Conservation (phyloP, 1,140 invertebrate species). For the Agrypnia vestita region DNA sequence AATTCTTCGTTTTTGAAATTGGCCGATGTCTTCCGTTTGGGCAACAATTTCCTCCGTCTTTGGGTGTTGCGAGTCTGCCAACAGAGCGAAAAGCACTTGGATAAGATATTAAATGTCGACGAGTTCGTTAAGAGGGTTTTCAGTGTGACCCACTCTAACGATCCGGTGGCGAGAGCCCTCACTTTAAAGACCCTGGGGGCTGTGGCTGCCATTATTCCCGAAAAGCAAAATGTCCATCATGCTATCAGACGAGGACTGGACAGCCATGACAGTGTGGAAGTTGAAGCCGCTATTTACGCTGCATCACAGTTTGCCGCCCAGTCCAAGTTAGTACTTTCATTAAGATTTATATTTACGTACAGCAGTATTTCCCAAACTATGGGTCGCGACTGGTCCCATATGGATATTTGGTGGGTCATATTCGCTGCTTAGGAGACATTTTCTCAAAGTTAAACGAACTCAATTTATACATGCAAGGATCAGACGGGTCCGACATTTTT, state of each 20-base stretch:
- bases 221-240: constrained; percentile 96
- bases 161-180: constrained; percentile 93
- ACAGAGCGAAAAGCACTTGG: constrained; percentile 95
- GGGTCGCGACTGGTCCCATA: too few relatives aligned
- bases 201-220: constrained; percentile 93
- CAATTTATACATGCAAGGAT: too few relatives aligned
- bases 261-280: constrained; percentile 95
- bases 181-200: constrained; percentile 93
- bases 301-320: constrained; percentile 93
- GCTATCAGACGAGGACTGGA: constrained; percentile 93
- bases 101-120: constrained; percentile 97
- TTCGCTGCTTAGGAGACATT: too few relatives aligned
- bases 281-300: constrained; percentile 96
- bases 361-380: too few relatives aligned
- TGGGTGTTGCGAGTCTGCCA: constrained; percentile 96
- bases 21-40: constrained; percentile 94
- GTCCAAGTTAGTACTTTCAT: constrained; percentile 80
- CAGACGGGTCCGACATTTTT: too few relatives aligned
- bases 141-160: constrained; percentile 96
- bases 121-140: constrained; percentile 96
- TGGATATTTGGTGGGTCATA: too few relatives aligned
- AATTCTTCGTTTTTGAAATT: constrained; percentile 97
- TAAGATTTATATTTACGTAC: not conserved
- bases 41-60: constrained; percentile 93
- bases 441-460: too few relatives aligned